Percentiles rank a stretch among this genome's conserved stretches.
phyloP scores from a whole-genome alignment of 2,888 invertebrate genomes.

The Epiblema foenella region DNA sequence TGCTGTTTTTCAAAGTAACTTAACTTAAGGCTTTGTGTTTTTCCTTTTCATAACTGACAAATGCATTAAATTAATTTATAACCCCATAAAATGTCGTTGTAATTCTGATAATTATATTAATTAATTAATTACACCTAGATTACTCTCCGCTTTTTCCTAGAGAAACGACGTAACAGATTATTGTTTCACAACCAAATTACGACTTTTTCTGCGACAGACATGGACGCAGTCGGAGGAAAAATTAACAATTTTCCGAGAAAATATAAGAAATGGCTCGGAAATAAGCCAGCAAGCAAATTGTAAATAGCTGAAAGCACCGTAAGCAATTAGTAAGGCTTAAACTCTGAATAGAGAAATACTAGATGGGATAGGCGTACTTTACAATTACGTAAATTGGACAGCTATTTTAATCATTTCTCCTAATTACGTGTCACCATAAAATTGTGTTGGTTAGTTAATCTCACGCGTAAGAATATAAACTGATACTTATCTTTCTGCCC shows the following conservation, averaged over 20 bases:
- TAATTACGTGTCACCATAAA: too few species aligned
- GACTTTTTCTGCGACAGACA: neutral
- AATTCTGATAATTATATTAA: slow-evolving; percentile 23
- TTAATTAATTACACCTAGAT: slow-evolving; percentile 25
- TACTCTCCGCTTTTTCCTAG: neutral
- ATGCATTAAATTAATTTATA: slow-evolving; percentile 27
- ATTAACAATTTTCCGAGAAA: slow-evolving; percentile 25
- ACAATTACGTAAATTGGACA: too few species aligned
- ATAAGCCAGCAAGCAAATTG: slow-evolving; percentile 55
- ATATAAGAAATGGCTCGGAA: slow-evolving; percentile 42
- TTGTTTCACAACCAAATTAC: neutral
- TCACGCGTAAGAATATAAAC: too few species aligned
- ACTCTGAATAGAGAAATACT: slow-evolving; percentile 39
- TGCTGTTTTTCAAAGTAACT: too few species aligned
- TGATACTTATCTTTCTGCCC: too few species aligned
- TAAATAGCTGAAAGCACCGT: slow-evolving; percentile 53
- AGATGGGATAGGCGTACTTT: neutral
- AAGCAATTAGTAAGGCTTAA: slow-evolving; percentile 54
- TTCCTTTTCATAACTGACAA: neutral
- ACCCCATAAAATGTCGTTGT: slow-evolving; percentile 1
- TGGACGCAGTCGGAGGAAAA: slow-evolving; percentile 15
- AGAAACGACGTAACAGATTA: neutral
- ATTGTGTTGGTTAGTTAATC: too few species aligned
- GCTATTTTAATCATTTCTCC: too few species aligned
- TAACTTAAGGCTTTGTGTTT: too few species aligned